phyloP scores from a whole-genome alignment of 1,140 invertebrate species.

The Apis dorsata region DNA sequence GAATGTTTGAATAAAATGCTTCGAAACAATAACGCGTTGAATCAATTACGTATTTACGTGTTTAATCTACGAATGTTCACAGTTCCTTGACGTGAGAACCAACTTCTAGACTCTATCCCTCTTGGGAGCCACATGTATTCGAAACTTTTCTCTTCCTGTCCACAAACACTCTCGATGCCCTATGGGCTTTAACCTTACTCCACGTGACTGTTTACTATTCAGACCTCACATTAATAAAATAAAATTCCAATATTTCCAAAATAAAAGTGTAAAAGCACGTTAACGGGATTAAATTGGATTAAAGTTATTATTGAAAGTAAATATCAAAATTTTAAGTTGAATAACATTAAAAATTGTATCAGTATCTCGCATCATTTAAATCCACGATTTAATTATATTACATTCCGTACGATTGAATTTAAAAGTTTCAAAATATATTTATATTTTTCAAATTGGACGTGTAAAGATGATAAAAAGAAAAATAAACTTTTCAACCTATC shows the following conservation, averaged over 20 bases:
- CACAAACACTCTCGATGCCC: slow-evolving; percentile 3
- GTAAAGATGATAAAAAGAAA: neutral
- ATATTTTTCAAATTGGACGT: neutral
- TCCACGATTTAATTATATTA: neutral
- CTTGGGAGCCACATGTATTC: slow-evolving; percentile 9
- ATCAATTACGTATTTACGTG: neutral
- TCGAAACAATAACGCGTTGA: too few relatives aligned
- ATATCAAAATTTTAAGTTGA: neutral
- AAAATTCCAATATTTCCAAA: neutral
- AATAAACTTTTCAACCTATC: neutral
- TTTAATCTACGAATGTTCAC: slow-evolving; percentile 9
- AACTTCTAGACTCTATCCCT: slow-evolving; percentile 9
- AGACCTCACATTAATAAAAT: neutral
- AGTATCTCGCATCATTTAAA: neutral
- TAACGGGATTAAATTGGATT: neutral
- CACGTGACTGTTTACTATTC: neutral
- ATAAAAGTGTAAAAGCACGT: neutral
- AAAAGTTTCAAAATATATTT: neutral
- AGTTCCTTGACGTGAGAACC: neutral
- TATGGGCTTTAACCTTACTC: neutral
- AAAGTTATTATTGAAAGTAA: neutral
- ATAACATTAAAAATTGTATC: neutral
- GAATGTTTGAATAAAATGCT: neutral
- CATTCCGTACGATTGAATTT: neutral
- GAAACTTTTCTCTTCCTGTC: slow-evolving; percentile 29